These are phyloP conservation scores for Rhagium mordax DNA, from an alignment of 2,888 invertebrate genomes.

Conservation along the genomic window DNA sequence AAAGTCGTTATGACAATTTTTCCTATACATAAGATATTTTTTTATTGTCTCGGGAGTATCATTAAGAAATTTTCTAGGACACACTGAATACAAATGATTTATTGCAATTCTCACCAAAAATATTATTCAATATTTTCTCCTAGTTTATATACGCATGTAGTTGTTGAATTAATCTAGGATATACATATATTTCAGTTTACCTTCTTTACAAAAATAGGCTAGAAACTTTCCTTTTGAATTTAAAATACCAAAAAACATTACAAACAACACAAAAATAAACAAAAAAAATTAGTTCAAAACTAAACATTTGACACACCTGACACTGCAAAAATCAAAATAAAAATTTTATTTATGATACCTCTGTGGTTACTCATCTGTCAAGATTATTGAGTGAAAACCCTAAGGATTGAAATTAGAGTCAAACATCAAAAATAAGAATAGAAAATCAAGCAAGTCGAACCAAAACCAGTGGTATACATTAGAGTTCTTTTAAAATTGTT, in stretches of 20 bases:
- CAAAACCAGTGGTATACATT: too few relatives aligned
- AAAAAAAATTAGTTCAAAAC: slow-evolving; percentile 22
- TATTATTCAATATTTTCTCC: too few relatives aligned
- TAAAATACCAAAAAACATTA: slow-evolving; percentile 25
- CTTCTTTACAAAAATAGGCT: slow-evolving; percentile 22
- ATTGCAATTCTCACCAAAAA: too few relatives aligned
- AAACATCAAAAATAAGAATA: too few relatives aligned
- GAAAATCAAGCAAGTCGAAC: too few relatives aligned
- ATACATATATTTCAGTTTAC: too few relatives aligned
- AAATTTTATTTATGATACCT: not conserved
- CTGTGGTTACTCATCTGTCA: not conserved
- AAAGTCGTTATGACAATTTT: not conserved
- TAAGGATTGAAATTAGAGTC: too few relatives aligned
- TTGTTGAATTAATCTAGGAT: too few relatives aligned
- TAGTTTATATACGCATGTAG: too few relatives aligned
- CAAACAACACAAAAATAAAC: slow-evolving; percentile 17
- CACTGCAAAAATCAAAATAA: not conserved
- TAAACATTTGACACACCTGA: slow-evolving; percentile 25
- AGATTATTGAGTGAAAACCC: too few relatives aligned
- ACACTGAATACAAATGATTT: too few relatives aligned
- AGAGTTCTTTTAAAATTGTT: too few relatives aligned
- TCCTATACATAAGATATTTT: not conserved
- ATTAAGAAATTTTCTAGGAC: not conserved
- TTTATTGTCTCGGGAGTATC: not conserved
- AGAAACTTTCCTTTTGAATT: slow-evolving; percentile 18